Evolutionary conservation across 2,888 invertebrate species (phyloP).

Genomic region (Xylocampa areola): DNA sequence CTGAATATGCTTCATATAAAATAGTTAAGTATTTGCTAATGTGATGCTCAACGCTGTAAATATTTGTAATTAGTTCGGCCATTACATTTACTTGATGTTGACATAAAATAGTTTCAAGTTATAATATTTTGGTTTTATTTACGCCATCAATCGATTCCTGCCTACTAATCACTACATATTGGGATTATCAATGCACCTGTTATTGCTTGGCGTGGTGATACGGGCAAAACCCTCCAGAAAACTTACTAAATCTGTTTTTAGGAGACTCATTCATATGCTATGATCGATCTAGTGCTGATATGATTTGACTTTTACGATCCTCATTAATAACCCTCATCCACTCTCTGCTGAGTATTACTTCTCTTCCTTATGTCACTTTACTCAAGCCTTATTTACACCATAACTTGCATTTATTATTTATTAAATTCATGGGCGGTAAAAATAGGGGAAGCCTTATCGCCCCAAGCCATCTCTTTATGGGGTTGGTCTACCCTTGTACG

Average conservation of each 20-base stretch:
- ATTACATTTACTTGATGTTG: slow-evolving; percentile 84
- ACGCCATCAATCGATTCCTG: not conserved
- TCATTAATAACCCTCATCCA: no score
- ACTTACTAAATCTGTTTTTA: no score
- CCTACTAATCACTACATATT: no score
- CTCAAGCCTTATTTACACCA: slow-evolving; percentile 39
- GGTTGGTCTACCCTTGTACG: slow-evolving; percentile 30
- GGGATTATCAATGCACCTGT: not conserved
- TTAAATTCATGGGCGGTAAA: slow-evolving; percentile 29
- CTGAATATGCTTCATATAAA: slow-evolving; percentile 34
- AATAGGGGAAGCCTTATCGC: slow-evolving; percentile 39
- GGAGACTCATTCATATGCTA: no score
- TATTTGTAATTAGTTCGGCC: slow-evolving; percentile 70
- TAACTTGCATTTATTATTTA: slow-evolving; percentile 50
- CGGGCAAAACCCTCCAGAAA: no score
- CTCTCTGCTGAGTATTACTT: slow-evolving; percentile 14
- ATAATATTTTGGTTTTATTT: slow-evolving; percentile 75
- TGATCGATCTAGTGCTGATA: no score
- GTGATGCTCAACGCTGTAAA: slow-evolving; percentile 85
- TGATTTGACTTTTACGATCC: no score
- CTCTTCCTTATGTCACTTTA: no score
- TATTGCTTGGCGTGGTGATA: no score
- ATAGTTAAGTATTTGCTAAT: slow-evolving; percentile 62
- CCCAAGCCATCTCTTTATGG: slow-evolving; percentile 32
- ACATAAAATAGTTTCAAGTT: slow-evolving; percentile 88